phyloP scores from a whole-genome alignment of 2,113 vertebrate species.

The Pedionomus torquatus region DNA sequence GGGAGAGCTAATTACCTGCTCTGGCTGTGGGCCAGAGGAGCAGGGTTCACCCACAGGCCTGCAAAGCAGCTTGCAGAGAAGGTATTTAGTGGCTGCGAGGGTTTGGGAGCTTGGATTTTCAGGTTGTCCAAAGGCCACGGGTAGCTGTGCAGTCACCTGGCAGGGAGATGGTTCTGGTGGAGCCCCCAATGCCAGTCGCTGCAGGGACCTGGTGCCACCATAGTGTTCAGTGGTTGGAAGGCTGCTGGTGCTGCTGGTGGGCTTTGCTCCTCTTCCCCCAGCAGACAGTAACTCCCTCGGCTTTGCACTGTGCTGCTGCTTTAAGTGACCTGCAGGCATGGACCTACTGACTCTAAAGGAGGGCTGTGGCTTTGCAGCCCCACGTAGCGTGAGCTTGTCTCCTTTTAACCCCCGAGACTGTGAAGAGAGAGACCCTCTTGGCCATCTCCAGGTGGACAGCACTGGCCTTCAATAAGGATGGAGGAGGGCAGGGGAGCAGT shows the following conservation, averaged over 20 bases:
- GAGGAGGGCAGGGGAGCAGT: background rate
- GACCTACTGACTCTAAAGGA: background rate
- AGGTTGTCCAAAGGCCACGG: background rate
- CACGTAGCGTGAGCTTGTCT: background rate
- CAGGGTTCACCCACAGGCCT: background rate
- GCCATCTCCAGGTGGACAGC: background rate
- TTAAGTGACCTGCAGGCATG: background rate
- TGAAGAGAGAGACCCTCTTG: background rate
- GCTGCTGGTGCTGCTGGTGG: background rate
- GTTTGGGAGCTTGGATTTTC: background rate
- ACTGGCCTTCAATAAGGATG: background rate
- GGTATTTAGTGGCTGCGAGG: background rate
- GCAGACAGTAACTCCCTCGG: fast-evolving
- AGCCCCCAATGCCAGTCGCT: background rate
- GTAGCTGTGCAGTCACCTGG: background rate
- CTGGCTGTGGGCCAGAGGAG: background rate
- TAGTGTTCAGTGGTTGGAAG: background rate
- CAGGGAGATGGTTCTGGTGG: background rate
- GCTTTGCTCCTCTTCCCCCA: fast-evolving
- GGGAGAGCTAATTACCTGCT: background rate
- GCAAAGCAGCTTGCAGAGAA: background rate
- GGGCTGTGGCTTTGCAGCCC: background rate
- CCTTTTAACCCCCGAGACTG: background rate
- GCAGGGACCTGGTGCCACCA: background rate
- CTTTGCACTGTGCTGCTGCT: background rate